Percentiles rank a stretch among this genome's conserved stretches.
Conservation (phyloP, 2,888 invertebrate species). For the Atrina japonica region DNA sequence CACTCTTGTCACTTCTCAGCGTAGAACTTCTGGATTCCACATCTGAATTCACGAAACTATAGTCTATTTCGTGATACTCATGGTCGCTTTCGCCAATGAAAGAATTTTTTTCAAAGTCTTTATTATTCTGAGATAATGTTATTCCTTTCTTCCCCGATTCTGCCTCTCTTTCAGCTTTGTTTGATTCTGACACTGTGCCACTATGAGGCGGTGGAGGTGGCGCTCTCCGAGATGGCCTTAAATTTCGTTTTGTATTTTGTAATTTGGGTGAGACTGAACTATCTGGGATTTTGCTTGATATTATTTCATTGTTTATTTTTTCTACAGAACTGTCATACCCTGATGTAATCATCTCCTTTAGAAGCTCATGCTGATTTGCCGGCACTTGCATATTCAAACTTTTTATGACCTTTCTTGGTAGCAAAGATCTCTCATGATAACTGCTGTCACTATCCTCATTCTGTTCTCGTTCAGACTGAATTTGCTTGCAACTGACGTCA, state of each 20-base stretch:
- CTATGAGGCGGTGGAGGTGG: conserved; percentile 64
- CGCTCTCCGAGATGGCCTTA: conserved; percentile 65
- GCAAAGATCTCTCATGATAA: too few species aligned
- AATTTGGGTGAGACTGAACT: background rate
- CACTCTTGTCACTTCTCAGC: background rate
- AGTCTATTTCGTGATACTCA: conserved; percentile 51
- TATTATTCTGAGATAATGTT: too few species aligned
- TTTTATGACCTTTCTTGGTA: conserved; percentile 20
- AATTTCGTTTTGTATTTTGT: conserved; percentile 37
- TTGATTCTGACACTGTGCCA: conserved; percentile 14
- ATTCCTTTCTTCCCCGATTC: conserved; percentile 5
- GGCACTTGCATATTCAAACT: conserved; percentile 43
- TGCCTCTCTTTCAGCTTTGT: conserved; percentile 1
- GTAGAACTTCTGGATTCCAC: conserved; percentile 51
- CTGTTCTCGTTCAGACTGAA: conserved; percentile 16
- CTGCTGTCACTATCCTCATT: conserved; percentile 21
- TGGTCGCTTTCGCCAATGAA: conserved; percentile 8
- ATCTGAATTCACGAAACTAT: conserved; percentile 21
- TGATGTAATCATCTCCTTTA: conserved; percentile 34
- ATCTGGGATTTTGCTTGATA: too few species aligned
- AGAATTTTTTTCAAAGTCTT: too few species aligned
- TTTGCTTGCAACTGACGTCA: conserved; percentile 66
- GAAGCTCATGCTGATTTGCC: conserved; percentile 38
- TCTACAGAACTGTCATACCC: background rate
- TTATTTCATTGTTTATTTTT: too few species aligned